Conservation (phyloP, 2,888 invertebrate species). For the Caenorhabditis auriculariae region DNA sequence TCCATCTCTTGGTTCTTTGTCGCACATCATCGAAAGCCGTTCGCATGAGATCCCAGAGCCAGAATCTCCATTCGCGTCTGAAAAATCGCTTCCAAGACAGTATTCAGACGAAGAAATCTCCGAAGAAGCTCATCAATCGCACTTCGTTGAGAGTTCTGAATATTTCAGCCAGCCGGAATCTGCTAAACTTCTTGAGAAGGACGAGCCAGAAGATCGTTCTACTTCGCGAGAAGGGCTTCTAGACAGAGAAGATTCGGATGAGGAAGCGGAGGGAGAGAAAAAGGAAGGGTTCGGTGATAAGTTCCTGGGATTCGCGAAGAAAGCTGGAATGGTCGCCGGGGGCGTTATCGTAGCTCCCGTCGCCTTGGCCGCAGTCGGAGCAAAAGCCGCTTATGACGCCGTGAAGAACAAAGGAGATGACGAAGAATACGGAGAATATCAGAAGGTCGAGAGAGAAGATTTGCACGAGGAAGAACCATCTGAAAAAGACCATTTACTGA, state of each 20-base stretch:
- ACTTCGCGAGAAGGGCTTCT: too few relatives aligned
- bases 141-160: background rate
- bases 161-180: too few relatives aligned
- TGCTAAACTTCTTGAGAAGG: too few relatives aligned
- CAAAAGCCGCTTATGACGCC: constrained; percentile 41
- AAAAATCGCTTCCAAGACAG: background rate
- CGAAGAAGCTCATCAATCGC: background rate
- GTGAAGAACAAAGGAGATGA: constrained; percentile 30
- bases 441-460: background rate
- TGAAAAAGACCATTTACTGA: too few relatives aligned
- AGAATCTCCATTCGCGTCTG: background rate
- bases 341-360: constrained; percentile 46
- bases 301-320: constrained; percentile 41
- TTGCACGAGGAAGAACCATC: constrained; percentile 3
- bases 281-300: too few relatives aligned
- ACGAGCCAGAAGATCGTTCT: too few relatives aligned
- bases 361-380: constrained; percentile 44
- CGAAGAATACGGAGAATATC: constrained; percentile 2
- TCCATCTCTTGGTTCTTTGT: too few relatives aligned
- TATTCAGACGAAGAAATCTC: background rate
- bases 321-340: constrained; percentile 44
- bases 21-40: too few relatives aligned
- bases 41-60: background rate
- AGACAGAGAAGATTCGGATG: too few relatives aligned
- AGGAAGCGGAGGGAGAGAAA: too few relatives aligned